phyloP scores from a whole-genome alignment of 2,113 vertebrate species.

The Corythornis vintsioides region DNA sequence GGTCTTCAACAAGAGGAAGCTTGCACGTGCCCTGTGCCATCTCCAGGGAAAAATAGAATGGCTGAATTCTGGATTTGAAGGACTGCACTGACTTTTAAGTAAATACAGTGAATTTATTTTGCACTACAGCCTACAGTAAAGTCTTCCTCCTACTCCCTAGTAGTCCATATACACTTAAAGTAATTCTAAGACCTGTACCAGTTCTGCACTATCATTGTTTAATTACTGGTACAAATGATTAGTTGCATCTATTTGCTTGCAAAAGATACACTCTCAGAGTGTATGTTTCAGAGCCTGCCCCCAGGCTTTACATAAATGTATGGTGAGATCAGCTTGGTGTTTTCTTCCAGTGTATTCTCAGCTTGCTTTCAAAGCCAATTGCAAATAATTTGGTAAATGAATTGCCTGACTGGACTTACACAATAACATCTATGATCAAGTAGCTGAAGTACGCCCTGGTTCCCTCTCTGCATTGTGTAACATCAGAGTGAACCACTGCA shows the following conservation, averaged over 20 bases:
- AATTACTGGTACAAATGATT: neutral
- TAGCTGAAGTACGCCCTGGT: neutral
- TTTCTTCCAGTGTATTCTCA: neutral
- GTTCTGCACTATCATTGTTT: neutral
- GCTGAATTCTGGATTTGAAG: neutral
- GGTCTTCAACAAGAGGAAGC: neutral
- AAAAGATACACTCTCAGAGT: neutral
- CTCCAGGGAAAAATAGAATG: neutral
- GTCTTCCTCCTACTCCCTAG: neutral
- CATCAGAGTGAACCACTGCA: neutral
- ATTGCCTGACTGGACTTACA: neutral
- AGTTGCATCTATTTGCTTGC: neutral
- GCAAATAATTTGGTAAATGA: neutral
- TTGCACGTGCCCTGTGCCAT: neutral
- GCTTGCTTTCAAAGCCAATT: conserved; percentile 27
- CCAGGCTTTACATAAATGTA: neutral
- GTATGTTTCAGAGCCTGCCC: neutral
- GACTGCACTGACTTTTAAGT: neutral
- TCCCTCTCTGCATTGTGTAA: neutral
- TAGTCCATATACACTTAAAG: accelerated
- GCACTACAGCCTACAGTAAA: neutral
- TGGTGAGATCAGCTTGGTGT: neutral
- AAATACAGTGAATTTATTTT: neutral
- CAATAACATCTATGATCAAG: neutral
- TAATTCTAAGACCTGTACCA: neutral